Base-by-base conservation (phyloP, 2,888 invertebrate genomes). In the Amiota mariae region DNA sequence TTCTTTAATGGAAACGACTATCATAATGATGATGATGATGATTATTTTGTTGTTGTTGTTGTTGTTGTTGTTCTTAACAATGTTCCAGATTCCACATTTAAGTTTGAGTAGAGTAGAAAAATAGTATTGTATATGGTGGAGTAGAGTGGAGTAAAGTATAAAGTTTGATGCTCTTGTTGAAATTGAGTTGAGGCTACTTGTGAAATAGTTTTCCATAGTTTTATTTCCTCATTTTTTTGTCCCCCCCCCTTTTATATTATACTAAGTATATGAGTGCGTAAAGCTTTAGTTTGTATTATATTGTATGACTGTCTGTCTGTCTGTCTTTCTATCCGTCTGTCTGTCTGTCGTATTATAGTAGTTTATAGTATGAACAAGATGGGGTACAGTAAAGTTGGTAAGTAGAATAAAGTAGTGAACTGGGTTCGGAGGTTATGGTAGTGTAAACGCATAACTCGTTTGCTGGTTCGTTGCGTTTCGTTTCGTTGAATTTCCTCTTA, bases 401-500 rank as follows among this genome's bases (percentile, higher is more conserved):
- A 51, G 54, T n/a, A n/a, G n/a, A n/a, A n/a, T n/a, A n/a, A n/a
- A 1, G 24, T 24, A 24, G 13, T 59, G 18, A 1, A 6, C 15
- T 59, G 59, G 3, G 18, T 11, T 59, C 57, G 59, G 59, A 15
- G 59, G 59, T 20, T 18, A 59, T 20, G 59, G 59, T 18, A 11
- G 3, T 20, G 59, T 59, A 46, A 13, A 63, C 63, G 63, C n/a
- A 63, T 63, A 63, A 63, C 63, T 63, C 46, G 63, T 67, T 67
- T 67, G 20, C 20, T 36, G 67, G 20, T 51, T 67, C 51, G 67
- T 49, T 67, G 49, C 51, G 67, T 18, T 63, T 64, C 47, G 64
- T 64, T 64, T 64, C 47, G 64, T 64, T 64, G 46, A 46, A 10
- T 64, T 61, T 13, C 8, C 24, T 67, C 1, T 67, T 36, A 0